phyloP scores from a whole-genome alignment of 2,888 invertebrate species.

The Automeris io region DNA sequence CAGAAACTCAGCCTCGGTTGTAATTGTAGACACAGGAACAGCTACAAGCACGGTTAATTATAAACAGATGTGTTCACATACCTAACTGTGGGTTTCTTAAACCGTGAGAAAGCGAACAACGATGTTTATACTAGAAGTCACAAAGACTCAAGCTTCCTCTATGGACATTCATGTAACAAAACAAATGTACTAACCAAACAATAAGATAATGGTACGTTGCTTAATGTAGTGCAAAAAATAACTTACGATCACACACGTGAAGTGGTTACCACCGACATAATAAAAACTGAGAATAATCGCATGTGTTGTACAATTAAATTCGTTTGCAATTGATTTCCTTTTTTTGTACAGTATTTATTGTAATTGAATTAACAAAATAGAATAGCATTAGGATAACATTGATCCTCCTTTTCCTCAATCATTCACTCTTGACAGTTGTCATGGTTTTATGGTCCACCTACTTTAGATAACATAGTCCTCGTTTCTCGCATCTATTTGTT shows the following conservation, averaged over 20 bases:
- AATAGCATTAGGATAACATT: too few relatives aligned
- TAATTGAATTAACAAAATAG: too few relatives aligned
- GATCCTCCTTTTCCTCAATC: too few relatives aligned
- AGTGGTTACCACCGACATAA: not conserved
- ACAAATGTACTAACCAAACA: conserved; percentile 44
- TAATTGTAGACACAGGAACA: conserved; percentile 44
- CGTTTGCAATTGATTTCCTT: too few relatives aligned
- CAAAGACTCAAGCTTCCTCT: conserved; percentile 43
- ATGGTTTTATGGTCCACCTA: too few relatives aligned
- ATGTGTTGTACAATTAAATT: too few relatives aligned
- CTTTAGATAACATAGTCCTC: too few relatives aligned
- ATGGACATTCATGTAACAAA: conserved; percentile 34
- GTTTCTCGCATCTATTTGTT: too few relatives aligned
- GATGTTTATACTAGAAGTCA: conserved; percentile 26
- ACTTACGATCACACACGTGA: not conserved
- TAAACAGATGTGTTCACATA: conserved; percentile 53
- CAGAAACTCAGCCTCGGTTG: conserved; percentile 56
- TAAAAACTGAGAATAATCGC: too few relatives aligned
- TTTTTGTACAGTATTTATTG: too few relatives aligned
- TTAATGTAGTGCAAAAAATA: not conserved
- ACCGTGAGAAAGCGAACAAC: conserved; percentile 47
- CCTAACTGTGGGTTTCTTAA: conserved; percentile 33
- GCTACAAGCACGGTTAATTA: conserved; percentile 37
- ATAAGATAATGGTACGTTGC: conserved; percentile 56
- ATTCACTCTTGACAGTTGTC: too few relatives aligned